Base-by-base conservation (phyloP, 2,113 vertebrate species). In the Sander vitreus region DNA sequence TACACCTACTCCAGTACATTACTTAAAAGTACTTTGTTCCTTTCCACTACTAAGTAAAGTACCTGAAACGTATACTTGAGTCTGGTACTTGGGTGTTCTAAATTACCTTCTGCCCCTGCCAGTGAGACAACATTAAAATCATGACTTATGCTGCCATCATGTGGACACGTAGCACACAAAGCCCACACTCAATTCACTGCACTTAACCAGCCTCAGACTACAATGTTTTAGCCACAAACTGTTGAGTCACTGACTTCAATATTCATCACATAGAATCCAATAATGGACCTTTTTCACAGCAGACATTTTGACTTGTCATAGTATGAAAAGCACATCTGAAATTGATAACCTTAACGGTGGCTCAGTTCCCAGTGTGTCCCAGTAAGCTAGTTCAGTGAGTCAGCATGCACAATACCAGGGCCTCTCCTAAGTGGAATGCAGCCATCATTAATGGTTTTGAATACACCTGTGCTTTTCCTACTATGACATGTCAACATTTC, bases 141-240 rank as follows among this genome's bases (percentile, higher is more conserved):
- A 5, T 39, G 66, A 54, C 64, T 21, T 10, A 69, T 79, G 53
- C 91, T 89, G 87, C 92, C 95, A 83, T 76, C 94, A 23, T 91
- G 93, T 94, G 95, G 93, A 81, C 84, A 73, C 30, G 57, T 18
- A 25, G 3, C 63, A 65, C n/a, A 71, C 51, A 36, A n/a, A 39
- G 11, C 19, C 15, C 14, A 18, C 33, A 0, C 45, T 33, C 6
- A 12, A 3, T 11, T 3, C 1, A 53, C 25, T 48, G 12, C 27
- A 19, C 7, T 16, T 51, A 50, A 57, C 3, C 18, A 25, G 62
- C 8, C 15, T 66, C 13, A 19, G 1, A 33, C 36, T 15, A n/a
- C 0, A 45, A 25, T 43, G n/a, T 54, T 36, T 72, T 13, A 45
- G 0, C 23, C 48, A 65, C 48, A 74, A 58, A 77, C 30, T 36